A percentile compares a stretch with the other conserved stretches of the same genome.
phyloP scores from a whole-genome alignment of 2,888 invertebrate genomes.

The Epirrhoe tristata region DNA sequence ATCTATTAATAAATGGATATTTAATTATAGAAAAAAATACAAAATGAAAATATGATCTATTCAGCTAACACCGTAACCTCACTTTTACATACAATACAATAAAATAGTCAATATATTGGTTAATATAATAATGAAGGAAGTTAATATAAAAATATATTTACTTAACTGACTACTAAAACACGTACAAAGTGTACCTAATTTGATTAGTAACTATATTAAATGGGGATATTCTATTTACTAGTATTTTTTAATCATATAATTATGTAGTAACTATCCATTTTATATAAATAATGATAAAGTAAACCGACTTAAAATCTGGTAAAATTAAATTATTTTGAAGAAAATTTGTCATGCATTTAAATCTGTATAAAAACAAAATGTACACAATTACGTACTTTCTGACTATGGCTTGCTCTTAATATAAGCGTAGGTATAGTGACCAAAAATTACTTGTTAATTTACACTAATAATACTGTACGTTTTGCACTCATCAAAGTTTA shows the following conservation, averaged over 20 bases:
- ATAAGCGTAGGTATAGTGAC: slow-evolving; percentile 15
- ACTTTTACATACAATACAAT: not conserved
- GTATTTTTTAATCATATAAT: not conserved
- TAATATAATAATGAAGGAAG: no score
- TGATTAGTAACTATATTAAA: not conserved
- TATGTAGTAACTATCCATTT: not conserved
- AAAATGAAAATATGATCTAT: no score
- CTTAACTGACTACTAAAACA: slow-evolving; percentile 1
- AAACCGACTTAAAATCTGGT: not conserved
- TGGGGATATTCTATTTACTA: no score
- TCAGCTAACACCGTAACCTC: no score
- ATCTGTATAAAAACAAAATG: not conserved
- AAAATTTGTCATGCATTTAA: not conserved
- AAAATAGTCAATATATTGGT: not conserved
- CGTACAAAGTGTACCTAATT: not conserved
- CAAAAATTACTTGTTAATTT: slow-evolving; percentile 23
- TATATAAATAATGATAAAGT: not conserved
- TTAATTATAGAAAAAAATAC: no score
- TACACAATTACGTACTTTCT: not conserved
- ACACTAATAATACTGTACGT: not conserved
- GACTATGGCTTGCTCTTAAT: slow-evolving; percentile 1
- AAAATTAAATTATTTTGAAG: not conserved
- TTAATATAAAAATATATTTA: not conserved
- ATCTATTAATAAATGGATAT: no score
- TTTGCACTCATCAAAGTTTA: not conserved